These are phyloP conservation scores for Gastracanthus pulcherrimus DNA, from an alignment of 2,888 invertebrate genomes.

Conservation along the genomic window DNA sequence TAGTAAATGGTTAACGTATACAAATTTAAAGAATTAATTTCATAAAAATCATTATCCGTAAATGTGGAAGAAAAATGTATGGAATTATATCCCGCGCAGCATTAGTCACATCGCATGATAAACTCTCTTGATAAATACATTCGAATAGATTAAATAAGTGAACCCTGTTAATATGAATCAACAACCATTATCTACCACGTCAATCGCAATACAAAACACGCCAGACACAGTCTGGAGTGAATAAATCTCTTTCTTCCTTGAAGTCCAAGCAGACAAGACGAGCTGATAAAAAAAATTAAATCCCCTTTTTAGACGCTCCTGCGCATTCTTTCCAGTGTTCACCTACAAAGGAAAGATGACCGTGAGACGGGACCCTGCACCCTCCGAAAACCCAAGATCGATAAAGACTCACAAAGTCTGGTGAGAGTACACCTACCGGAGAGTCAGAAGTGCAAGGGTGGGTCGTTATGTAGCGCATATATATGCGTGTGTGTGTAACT, in stretches of 20 bases:
- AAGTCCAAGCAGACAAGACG: neutral
- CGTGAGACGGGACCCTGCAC: neutral
- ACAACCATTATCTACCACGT: neutral
- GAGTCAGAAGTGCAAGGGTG: neutral
- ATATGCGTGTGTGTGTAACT: too few species aligned
- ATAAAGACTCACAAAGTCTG: conserved; percentile 25
- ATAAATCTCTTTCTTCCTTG: conserved; percentile 14
- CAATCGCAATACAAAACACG: conserved; percentile 21
- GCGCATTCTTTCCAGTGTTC: conserved; percentile 10
- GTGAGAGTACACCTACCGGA: neutral
- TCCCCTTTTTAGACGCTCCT: conserved; percentile 5
- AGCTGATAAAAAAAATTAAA: conserved; percentile 27
- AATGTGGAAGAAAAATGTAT: too few species aligned
- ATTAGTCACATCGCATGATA: too few species aligned
- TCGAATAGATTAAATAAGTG: neutral
- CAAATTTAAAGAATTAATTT: too few species aligned
- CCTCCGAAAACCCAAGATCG: neutral
- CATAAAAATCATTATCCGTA: too few species aligned
- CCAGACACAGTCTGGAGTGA: neutral
- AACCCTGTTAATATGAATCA: conserved; percentile 1
- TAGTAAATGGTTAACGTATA: too few species aligned
- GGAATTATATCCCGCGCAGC: too few species aligned
- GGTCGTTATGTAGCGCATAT: too few species aligned
- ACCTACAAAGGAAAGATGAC: conserved; percentile 3
- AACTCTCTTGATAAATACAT: neutral